Evolutionary conservation across 2,797 vertebrate species (phyloP).

Genomic region (Sparidentex hasta): DNA sequence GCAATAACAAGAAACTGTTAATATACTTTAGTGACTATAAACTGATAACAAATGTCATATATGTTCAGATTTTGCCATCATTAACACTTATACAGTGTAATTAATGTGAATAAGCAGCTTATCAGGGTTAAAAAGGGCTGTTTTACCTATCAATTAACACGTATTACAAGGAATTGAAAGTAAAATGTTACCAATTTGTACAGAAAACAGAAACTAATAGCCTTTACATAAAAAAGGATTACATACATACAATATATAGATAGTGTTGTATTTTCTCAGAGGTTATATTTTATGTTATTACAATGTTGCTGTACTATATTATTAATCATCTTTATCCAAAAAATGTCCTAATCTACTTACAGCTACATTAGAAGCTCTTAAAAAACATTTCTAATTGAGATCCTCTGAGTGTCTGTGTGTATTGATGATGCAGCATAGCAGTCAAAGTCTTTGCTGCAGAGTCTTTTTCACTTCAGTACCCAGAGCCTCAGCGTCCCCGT

Average conservation of each 20-base stretch:
- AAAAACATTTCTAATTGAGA: neutral
- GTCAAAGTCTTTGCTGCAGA: slow-evolving; percentile 5
- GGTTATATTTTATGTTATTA: neutral
- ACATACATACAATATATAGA: neutral
- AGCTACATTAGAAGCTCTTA: neutral
- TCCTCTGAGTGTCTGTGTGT: neutral
- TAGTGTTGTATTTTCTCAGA: neutral
- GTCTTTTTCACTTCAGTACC: slow-evolving; percentile 19
- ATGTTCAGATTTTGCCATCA: no score
- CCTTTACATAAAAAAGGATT: neutral
- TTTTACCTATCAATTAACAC: no score
- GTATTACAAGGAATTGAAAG: no score
- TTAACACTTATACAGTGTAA: no score
- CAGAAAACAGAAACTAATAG: neutral
- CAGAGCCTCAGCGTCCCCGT: slow-evolving; percentile 18
- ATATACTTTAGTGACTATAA: no score
- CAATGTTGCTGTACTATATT: neutral
- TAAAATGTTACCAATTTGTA: neutral
- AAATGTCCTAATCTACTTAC: neutral
- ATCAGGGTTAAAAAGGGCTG: no score
- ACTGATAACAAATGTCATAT: no score
- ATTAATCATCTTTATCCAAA: neutral
- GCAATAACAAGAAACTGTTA: no score
- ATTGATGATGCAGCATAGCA: neutral
- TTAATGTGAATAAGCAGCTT: no score